Percentiles rank a stretch among this genome's conserved stretches.
Evolutionary conservation across 2,113 vertebrate species (phyloP).

Genomic region (Abramis brama): DNA sequence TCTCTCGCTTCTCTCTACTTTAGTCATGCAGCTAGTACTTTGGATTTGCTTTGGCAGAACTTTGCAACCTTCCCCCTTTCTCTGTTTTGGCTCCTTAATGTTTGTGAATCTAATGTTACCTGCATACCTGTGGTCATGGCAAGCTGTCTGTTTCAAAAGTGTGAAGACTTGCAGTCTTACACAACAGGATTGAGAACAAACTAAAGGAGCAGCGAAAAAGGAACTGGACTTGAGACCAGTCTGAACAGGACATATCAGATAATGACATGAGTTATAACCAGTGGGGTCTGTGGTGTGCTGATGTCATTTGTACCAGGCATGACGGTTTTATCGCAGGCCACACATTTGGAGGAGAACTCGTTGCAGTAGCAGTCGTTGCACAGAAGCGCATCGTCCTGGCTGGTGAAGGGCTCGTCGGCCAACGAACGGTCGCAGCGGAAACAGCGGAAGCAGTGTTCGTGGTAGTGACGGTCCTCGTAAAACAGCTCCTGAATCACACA

Average conservation of each 20-base stretch:
- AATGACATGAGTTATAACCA: conserved; percentile 11
- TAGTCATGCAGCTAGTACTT: not conserved
- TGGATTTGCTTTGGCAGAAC: conserved; percentile 27
- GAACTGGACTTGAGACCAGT: not conserved
- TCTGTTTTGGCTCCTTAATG: not conserved
- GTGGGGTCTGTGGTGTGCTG: not conserved
- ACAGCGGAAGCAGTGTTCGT: conserved; percentile 96
- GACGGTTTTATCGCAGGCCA: conserved; percentile 93
- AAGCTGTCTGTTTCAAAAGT: not conserved
- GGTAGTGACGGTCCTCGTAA: conserved; percentile 95
- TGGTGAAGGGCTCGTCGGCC: conserved; percentile 95
- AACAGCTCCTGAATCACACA: conserved; percentile 86
- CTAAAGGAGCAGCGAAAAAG: not conserved
- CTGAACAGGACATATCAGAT: conserved; percentile 9
- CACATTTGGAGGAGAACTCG: conserved; percentile 95
- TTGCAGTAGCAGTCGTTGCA: conserved; percentile 98
- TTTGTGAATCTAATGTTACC: conserved; percentile 35
- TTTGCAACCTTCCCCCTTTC: not conserved
- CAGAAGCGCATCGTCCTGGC: conserved; percentile 90
- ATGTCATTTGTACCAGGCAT: conserved; percentile 86
- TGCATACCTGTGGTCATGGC: conserved; percentile 31
- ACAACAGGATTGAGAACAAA: conserved; percentile 9
- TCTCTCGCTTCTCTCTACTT: conserved; percentile 24
- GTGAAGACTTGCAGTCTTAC: conserved; percentile 7
- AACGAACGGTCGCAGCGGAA: conserved; percentile 94